Conservation (phyloP, 1,140 invertebrate genomes). For the Sesamia nonagrioides region DNA sequence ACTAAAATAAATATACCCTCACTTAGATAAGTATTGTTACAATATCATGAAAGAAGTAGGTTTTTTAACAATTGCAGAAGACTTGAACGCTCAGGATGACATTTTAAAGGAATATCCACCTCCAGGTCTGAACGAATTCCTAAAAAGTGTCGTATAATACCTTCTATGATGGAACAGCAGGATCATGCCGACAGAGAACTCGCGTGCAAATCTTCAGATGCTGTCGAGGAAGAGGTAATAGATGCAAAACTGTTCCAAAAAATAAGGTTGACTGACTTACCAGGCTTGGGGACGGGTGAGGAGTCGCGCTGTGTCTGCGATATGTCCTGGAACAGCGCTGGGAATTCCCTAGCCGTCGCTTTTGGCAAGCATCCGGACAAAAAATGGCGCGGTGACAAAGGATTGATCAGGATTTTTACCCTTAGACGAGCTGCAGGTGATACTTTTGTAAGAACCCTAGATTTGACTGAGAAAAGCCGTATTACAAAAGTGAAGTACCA, state of each 20-base stretch:
- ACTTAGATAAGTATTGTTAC: too few relatives aligned
- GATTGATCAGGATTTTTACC: conserved; percentile 72
- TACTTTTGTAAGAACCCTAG: conserved; percentile 67
- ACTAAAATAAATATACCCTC: too few relatives aligned
- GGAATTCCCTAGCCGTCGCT: conserved; percentile 75
- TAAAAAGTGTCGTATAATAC: conserved; percentile 73
- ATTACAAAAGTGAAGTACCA: conserved; percentile 75
- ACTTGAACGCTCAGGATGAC: conserved; percentile 61
- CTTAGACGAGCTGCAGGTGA: conserved; percentile 67
- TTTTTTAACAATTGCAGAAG: conserved; percentile 61
- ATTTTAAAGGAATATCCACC: conserved; percentile 68
- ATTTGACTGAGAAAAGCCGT: conserved; percentile 75
- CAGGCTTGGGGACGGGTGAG: conserved; percentile 66
- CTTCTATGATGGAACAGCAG: conserved; percentile 75
- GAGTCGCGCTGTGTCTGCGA: conserved; percentile 64
- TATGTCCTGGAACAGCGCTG: conserved; percentile 75
- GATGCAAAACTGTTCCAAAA: conserved; percentile 71
- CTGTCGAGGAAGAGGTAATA: conserved; percentile 75
- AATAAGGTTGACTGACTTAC: conserved; percentile 58
- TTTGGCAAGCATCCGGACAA: conserved; percentile 71
- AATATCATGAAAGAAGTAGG: conserved; percentile 63
- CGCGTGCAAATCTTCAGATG: conserved; percentile 72
- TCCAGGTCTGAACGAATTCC: conserved; percentile 73
- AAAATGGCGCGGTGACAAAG: conserved; percentile 73
- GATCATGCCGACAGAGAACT: conserved; percentile 68